phyloP scores from a whole-genome alignment of 2,797 vertebrate species.

The Sebastes diaconus region DNA sequence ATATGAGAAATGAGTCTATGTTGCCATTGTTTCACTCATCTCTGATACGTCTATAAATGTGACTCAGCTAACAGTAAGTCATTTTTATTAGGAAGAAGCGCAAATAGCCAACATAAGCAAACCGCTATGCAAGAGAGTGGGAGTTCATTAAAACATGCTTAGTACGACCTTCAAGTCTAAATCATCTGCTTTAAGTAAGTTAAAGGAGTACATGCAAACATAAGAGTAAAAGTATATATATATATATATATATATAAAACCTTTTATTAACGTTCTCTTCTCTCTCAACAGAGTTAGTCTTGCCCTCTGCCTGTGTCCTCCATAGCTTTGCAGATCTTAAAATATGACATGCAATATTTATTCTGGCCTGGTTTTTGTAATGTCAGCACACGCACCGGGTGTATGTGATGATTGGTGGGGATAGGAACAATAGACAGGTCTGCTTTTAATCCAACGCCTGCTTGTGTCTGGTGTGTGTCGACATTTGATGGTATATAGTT shows the following conservation, averaged over 20 bases:
- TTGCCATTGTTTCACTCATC: neutral
- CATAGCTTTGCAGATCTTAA: conserved; percentile 28
- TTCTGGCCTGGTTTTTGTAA: conserved; percentile 29
- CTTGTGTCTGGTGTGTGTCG: neutral
- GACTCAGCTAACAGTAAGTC: conserved; percentile 29
- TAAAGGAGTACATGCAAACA: conserved; percentile 10
- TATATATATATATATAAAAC: neutral
- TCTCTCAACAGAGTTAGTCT: neutral
- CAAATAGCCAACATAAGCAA: conserved; percentile 41
- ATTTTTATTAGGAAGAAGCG: conserved; percentile 18
- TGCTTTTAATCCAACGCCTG: neutral
- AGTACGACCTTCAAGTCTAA: conserved; percentile 23
- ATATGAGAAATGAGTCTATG: neutral
- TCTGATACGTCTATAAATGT: neutral
- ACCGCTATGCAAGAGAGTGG: conserved; percentile 21
- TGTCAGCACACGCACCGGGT: conserved; percentile 14
- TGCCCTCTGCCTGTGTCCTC: conserved; percentile 1
- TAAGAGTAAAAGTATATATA: neutral
- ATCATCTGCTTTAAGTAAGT: conserved; percentile 41
- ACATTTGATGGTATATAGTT: neutral
- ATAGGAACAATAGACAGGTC: conserved; percentile 6
- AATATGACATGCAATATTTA: conserved; percentile 56
- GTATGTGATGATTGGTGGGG: neutral
- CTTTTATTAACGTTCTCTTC: conserved; percentile 5
- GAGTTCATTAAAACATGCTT: conserved; percentile 44